Conservation (phyloP, 2,888 invertebrate genomes). For the Drosophila neutralis region DNA sequence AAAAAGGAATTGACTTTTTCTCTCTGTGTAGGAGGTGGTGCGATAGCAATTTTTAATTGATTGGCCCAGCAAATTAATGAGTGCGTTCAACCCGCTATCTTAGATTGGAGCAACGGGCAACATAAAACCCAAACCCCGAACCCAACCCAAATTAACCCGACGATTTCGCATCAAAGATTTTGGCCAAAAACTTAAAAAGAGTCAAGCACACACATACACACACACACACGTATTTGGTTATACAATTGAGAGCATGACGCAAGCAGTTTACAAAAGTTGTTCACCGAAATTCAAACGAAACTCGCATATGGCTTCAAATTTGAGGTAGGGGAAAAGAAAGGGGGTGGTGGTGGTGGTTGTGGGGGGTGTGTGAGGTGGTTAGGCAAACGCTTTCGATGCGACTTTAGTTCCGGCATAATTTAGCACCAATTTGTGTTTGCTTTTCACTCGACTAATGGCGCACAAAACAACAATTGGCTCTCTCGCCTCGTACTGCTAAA, state of each 20-base stretch:
- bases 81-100: conserved; percentile 48
- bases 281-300: conserved; percentile 26
- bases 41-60: conserved; percentile 41
- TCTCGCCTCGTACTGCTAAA: conserved; percentile 37
- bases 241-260: conserved; percentile 62
- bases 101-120: conserved; percentile 17
- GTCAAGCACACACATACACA: neutral
- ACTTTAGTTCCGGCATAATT: conserved; percentile 75
- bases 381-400: conserved; percentile 39
- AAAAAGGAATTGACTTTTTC: neutral
- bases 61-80: conserved; percentile 35
- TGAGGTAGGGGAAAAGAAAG: neutral
- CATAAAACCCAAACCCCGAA: conserved; percentile 7
- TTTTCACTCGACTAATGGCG: conserved; percentile 72
- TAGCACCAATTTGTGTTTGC: conserved; percentile 80
- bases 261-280: conserved; percentile 32
- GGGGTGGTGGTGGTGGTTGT: neutral
- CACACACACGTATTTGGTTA: conserved; percentile 45
- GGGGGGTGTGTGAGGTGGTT: neutral
- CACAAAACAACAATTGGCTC: conserved; percentile 45
- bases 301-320: conserved; percentile 51
- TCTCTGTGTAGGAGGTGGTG: conserved; percentile 27
- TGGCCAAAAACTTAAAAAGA: conserved; percentile 14
- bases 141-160: neutral
- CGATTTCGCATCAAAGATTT: conserved; percentile 13